Evolutionary conservation across 2,113 vertebrate genomes (phyloP).

Genomic region (Catharus minimus): DNA sequence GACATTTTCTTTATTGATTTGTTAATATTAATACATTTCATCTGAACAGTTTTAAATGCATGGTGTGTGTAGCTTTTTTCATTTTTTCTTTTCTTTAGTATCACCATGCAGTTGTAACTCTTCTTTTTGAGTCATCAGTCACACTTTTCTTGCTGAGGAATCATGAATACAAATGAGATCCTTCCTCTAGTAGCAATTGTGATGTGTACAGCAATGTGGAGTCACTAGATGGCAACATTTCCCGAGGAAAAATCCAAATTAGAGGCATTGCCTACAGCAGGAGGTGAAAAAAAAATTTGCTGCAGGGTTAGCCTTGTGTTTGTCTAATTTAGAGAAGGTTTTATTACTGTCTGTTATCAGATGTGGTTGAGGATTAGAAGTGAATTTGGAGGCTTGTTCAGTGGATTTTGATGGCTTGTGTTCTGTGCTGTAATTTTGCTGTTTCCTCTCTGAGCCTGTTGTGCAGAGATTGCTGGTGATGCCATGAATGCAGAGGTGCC

Average conservation of each 20-base stretch:
- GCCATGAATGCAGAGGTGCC: background rate
- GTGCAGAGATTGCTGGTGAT: background rate
- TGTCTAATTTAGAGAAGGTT: background rate
- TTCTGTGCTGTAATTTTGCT: background rate
- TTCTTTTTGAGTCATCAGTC: background rate
- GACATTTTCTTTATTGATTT: background rate
- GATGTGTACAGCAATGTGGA: background rate
- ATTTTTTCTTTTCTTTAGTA: background rate
- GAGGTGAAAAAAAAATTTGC: background rate
- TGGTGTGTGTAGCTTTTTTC: background rate
- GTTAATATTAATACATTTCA: background rate
- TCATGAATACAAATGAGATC: rapidly evolving
- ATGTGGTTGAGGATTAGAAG: background rate
- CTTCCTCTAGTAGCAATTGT: rapidly evolving
- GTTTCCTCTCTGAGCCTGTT: background rate
- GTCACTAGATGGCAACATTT: conserved; percentile 61
- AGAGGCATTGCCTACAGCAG: background rate
- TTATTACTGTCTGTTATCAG: background rate
- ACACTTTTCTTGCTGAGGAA: background rate
- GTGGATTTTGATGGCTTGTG: background rate
- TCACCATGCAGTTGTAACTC: background rate
- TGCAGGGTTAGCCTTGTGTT: conserved; percentile 31
- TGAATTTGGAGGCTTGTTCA: background rate
- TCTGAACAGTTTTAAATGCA: background rate
- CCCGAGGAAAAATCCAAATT: background rate